Evolutionary conservation across 2,113 vertebrate species (phyloP).

Genomic region (Alligator sinensis): DNA sequence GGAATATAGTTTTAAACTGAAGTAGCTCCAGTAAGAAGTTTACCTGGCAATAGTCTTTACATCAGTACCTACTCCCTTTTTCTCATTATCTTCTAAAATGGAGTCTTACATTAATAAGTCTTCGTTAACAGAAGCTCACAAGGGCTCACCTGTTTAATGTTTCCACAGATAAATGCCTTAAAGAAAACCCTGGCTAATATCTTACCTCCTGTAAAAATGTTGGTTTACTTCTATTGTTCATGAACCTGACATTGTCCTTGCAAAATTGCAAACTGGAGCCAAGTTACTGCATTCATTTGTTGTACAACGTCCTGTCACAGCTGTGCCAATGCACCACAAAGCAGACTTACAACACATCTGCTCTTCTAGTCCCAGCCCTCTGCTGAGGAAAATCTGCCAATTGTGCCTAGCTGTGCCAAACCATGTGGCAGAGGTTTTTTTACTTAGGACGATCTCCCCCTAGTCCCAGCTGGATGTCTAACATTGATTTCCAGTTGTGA

Average conservation of each 20-base stretch:
- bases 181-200: rapidly evolving
- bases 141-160: neutral
- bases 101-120: rapidly evolving
- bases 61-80: neutral
- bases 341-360: constrained; percentile 15
- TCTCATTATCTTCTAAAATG: rapidly evolving
- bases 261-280: neutral
- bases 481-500: constrained; percentile 5
- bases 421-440: neutral
- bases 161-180: rapidly evolving
- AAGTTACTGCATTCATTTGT: rapidly evolving
- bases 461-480: constrained; percentile 23
- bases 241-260: neutral
- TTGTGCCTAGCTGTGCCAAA: constrained; percentile 1
- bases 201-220: neutral
- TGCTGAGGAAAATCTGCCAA: constrained; percentile 14
- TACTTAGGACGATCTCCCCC: neutral
- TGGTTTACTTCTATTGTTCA: rapidly evolving
- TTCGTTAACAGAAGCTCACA: rapidly evolving
- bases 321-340: neutral
- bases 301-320: neutral
- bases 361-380: neutral
- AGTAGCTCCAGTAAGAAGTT: neutral
- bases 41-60: neutral
- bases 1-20: neutral